A percentile compares a stretch with the other conserved stretches of the same genome.
phyloP scores from a whole-genome alignment of 2,888 invertebrate genomes.

The Philopedon plagiatum region DNA sequence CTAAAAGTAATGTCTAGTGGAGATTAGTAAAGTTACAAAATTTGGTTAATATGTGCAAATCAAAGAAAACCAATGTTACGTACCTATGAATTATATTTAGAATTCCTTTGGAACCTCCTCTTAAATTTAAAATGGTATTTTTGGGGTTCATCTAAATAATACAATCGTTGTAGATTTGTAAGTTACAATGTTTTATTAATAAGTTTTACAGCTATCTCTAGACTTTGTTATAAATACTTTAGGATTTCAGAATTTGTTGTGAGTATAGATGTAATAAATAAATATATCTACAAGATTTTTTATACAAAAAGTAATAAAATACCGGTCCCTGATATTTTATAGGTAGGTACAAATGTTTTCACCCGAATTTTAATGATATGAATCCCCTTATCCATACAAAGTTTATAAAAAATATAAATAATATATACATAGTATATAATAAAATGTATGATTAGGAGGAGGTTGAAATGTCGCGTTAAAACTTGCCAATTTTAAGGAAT shows the following conservation, averaged over 20 bases:
- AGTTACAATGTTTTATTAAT: constrained; percentile 63
- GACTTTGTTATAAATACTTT: constrained; percentile 59
- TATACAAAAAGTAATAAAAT: constrained; percentile 61
- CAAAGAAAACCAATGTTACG: constrained; percentile 56
- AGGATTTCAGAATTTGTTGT: constrained; percentile 67
- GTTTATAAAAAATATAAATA: constrained; percentile 52
- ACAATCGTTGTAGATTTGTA: constrained; percentile 54
- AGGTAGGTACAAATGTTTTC: constrained; percentile 53
- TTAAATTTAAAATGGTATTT: constrained; percentile 7
- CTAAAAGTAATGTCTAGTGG: constrained; percentile 55
- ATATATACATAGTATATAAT: constrained; percentile 58
- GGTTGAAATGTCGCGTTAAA: constrained; percentile 26
- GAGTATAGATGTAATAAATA: constrained; percentile 70
- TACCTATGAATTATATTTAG: constrained; percentile 56
- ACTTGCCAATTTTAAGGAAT: constrained; percentile 44
- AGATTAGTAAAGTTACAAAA: constrained; percentile 57
- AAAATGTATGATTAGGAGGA: constrained; percentile 40
- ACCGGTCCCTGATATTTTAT: constrained; percentile 67
- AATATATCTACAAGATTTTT: constrained; percentile 69
- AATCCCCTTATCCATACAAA: constrained; percentile 38
- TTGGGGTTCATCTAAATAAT: constrained; percentile 47
- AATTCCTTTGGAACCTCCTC: constrained; percentile 29
- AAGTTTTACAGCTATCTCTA: constrained; percentile 64
- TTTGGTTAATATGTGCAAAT: constrained; percentile 54
- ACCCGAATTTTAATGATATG: constrained; percentile 54